These are phyloP conservation scores for Halcyon smyrnensis DNA, from an alignment of 2,797 vertebrate species.

Conservation along the genomic window DNA sequence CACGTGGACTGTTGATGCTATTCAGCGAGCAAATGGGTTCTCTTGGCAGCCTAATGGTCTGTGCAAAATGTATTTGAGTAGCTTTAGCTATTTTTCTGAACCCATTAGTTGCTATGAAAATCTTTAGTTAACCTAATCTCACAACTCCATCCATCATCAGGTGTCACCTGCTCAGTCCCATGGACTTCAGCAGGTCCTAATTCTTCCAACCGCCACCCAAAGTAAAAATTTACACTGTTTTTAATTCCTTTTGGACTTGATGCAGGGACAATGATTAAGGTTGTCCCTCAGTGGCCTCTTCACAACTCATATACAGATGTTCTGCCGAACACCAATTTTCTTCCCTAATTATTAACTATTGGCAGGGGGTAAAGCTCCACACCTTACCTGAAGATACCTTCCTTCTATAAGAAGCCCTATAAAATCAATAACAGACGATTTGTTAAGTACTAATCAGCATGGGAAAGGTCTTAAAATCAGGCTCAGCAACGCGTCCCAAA, in stretches of 20 bases:
- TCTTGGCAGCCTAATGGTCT: slow-evolving; percentile 22
- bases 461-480: neutral
- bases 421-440: neutral
- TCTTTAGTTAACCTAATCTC: slow-evolving; percentile 34
- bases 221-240: neutral
- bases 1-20: neutral
- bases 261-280: fast-evolving
- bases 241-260: neutral
- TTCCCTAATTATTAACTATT: neutral
- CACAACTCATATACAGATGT: neutral
- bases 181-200: neutral
- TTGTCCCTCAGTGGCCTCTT: neutral
- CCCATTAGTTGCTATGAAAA: neutral
- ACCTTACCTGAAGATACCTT: neutral
- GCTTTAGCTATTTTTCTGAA: slow-evolving; percentile 16
- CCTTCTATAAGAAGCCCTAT: too few species aligned
- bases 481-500: neutral
- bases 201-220: neutral
- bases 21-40: slow-evolving; percentile 17
- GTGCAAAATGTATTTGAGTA: neutral
- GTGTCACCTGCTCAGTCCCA: neutral
- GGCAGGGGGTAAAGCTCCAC: neutral
- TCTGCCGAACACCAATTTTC: neutral
- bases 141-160: neutral
- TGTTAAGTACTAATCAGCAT: neutral